Percentiles rank a stretch among this genome's conserved stretches.
phyloP scores from a whole-genome alignment of 2,113 vertebrate species.

The Platichthys stellatus region DNA sequence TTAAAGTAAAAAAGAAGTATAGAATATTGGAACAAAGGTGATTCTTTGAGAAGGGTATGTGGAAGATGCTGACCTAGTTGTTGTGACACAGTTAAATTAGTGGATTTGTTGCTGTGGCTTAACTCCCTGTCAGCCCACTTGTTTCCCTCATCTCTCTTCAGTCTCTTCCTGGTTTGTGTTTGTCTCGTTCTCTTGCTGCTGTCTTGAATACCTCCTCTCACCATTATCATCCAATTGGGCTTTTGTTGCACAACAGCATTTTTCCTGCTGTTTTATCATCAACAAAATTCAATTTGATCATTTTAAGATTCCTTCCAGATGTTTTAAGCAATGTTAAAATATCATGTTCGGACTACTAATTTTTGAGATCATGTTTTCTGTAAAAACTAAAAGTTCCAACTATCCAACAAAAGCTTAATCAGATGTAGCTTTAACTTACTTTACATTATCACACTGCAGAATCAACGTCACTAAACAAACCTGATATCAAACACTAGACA shows the following conservation, averaged over 20 bases:
- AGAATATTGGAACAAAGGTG: conserved; percentile 11
- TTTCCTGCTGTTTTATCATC: conserved; percentile 3
- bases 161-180: not conserved
- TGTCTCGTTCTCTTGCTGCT: too few species aligned
- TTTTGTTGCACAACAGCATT: not conserved
- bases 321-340: not conserved
- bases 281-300: not conserved
- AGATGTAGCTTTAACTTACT: too few species aligned
- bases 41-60: conserved; percentile 25
- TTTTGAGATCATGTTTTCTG: too few species aligned
- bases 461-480: too few species aligned
- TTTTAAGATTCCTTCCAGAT: not conserved
- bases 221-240: not conserved
- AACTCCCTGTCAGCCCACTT: conserved; percentile 1
- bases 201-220: too few species aligned
- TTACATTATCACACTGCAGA: too few species aligned
- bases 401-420: too few species aligned
- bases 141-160: too few species aligned
- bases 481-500: too few species aligned
- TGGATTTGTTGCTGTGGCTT: conserved; percentile 19
- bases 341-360: not conserved
- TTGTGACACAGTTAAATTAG: conserved; percentile 45
- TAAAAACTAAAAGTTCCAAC: not conserved
- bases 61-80: conserved; percentile 40
- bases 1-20: not conserved